phyloP scores from a whole-genome alignment of 2,888 invertebrate genomes.

The Papilio gigon region DNA sequence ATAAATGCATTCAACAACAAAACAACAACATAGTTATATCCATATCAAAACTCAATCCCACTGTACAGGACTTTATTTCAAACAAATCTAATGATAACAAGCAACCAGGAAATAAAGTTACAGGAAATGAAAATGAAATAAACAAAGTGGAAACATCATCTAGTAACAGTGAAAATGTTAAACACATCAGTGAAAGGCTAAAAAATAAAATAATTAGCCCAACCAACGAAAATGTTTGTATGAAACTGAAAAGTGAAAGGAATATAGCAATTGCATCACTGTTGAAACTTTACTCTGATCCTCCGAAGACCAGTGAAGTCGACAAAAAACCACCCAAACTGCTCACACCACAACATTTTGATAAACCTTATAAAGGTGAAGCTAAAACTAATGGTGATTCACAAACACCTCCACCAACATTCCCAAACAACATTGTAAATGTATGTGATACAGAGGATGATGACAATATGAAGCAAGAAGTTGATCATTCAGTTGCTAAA shows the following conservation, averaged over 20 bases:
- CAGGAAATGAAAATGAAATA: slow-evolving; percentile 37
- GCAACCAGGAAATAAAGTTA: slow-evolving; percentile 17
- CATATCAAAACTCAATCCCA: slow-evolving; percentile 63
- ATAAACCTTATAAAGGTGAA: slow-evolving; percentile 36
- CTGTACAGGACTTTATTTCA: slow-evolving; percentile 61
- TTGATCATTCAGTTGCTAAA: slow-evolving; percentile 47
- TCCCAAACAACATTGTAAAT: neutral
- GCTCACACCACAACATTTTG: slow-evolving; percentile 59
- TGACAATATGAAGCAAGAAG: slow-evolving; percentile 36
- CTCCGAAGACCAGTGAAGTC: slow-evolving; percentile 30
- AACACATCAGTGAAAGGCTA: slow-evolving; percentile 50
- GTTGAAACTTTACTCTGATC: slow-evolving; percentile 55
- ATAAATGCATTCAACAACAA: slow-evolving; percentile 26
- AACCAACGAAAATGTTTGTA: slow-evolving; percentile 48
- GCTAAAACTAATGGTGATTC: neutral
- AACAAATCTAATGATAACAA: slow-evolving; percentile 39
- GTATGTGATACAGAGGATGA: neutral
- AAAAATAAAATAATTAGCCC: slow-evolving; percentile 56
- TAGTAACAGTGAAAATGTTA: slow-evolving; percentile 29
- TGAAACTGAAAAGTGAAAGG: slow-evolving; percentile 53
- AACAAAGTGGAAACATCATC: neutral
- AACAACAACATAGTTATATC: slow-evolving; percentile 43
- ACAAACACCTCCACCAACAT: neutral
- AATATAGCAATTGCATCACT: slow-evolving; percentile 66
- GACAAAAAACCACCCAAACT: slow-evolving; percentile 49